Conservation (phyloP, 2,797 vertebrate genomes). For the Percopsis omiscomaycus region DNA sequence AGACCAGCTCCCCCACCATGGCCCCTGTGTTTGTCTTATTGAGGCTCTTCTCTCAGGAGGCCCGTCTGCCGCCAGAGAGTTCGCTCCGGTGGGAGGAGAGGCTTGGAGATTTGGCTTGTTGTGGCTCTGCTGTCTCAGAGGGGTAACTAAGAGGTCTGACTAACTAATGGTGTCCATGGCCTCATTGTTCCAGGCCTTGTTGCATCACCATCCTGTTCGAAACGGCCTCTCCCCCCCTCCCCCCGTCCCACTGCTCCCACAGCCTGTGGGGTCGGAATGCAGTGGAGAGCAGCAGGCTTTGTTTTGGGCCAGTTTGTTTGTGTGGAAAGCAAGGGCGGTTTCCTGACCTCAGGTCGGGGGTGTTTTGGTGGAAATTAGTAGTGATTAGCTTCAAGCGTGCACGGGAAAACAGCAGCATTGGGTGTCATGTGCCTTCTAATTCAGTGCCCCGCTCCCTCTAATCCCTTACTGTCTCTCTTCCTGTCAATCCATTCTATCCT, state of each 20-base stretch:
- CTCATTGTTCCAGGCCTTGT: slow-evolving; percentile 16
- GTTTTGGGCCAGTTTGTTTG: slow-evolving; percentile 71
- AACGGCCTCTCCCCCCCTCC: background rate
- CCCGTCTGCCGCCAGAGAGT: slow-evolving; percentile 6
- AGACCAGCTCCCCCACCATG: slow-evolving; percentile 26
- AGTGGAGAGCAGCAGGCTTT: slow-evolving; percentile 50
- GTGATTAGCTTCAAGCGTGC: slow-evolving; percentile 45
- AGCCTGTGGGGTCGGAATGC: slow-evolving; percentile 50
- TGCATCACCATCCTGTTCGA: slow-evolving; percentile 29
- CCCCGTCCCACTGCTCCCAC: slow-evolving; percentile 43
- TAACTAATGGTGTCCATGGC: slow-evolving; percentile 17
- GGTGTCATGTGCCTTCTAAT: slow-evolving; percentile 8
- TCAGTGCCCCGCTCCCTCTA: background rate
- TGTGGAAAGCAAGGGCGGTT: slow-evolving; percentile 55
- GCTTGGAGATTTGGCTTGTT: slow-evolving; percentile 14
- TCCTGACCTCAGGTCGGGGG: slow-evolving; percentile 66
- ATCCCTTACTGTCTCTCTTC: background rate
- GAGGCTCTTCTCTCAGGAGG: slow-evolving; percentile 12
- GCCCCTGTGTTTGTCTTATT: slow-evolving; percentile 23
- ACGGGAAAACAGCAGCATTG: background rate
- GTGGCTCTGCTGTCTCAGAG: background rate
- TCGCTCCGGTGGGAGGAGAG: slow-evolving; percentile 6
- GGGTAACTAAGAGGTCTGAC: slow-evolving; percentile 23
- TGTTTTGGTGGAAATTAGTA: slow-evolving; percentile 57
- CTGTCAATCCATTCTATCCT: background rate